Base-by-base conservation (phyloP, 2,888 invertebrate genomes). In the Theodoxus fluviatilis region DNA sequence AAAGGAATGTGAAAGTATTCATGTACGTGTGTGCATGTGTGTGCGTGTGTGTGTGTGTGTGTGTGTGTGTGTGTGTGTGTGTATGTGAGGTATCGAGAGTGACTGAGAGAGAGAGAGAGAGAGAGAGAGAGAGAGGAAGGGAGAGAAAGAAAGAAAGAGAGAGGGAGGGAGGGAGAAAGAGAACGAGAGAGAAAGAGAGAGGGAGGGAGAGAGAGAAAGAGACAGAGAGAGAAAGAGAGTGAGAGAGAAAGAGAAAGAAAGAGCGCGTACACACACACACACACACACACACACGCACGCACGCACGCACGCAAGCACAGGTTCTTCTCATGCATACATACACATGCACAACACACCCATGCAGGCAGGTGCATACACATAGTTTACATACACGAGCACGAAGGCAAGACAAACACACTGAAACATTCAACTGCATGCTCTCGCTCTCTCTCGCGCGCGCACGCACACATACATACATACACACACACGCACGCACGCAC, bases 81-180 rank as follows among this genome's bases (percentile, higher is more conserved):
- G 28, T 57, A 25, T 25, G 22, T 57, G 18, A 65, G 65, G 49
- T 18, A 65, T 28, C 43, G 18, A 65, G 65, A 65, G n/a, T 33
- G 65, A 65, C 2, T 33, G 31, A 65, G 31, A 47, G 9, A 65
- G 43, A 65, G 28, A 64, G 43, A 64, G 28, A 64, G 64, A 64
- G 28, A 40, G 64, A 25, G 6, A 40, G 64, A 64, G 28, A 64
- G 43, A 64, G 43, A 64, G 64, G 18, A 2, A 18, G 28, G 0
- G n/a, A 52, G 37, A 7, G 7, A 38, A 12, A 37, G 3, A 63
- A 35, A 49, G 2, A 47, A n/a, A 37, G 22, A n/a, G 22, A 33
- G n/a, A 47, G 47, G 12, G 18, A 31, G 43, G 33, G 28, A 43
- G 28, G n/a, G 25, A 43, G 64, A 43, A n/a, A 28, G 28, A 43